These are phyloP conservation scores for Spinus olivaceus DNA, from an alignment of 2,797 vertebrate genomes.

Conservation along the genomic window DNA sequence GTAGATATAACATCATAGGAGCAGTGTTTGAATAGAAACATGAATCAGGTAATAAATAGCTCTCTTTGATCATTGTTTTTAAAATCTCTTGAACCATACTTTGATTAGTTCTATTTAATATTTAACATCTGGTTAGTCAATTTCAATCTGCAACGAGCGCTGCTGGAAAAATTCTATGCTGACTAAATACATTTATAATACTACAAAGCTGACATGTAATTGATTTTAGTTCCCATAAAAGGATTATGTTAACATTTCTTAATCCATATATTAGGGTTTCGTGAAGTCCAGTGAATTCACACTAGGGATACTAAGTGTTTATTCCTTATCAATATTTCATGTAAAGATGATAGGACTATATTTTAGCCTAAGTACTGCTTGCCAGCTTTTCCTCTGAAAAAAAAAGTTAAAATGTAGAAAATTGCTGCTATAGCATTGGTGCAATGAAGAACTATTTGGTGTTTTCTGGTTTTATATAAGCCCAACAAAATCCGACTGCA, in stretches of 20 bases:
- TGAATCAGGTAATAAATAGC: slow-evolving; percentile 80
- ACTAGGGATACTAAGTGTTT: slow-evolving; percentile 75
- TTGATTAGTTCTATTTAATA: slow-evolving; percentile 85
- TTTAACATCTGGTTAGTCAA: slow-evolving; percentile 84
- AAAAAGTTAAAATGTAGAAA: slow-evolving; percentile 38
- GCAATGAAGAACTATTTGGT: neutral
- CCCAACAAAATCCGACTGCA: neutral
- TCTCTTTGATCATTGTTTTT: slow-evolving; percentile 81
- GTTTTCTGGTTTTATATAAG: neutral
- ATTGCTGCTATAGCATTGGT: neutral
- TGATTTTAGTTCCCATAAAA: slow-evolving; percentile 82
- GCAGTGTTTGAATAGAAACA: slow-evolving; percentile 71
- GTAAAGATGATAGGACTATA: slow-evolving; percentile 76
- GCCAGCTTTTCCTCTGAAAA: slow-evolving; percentile 56
- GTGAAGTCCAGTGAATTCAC: slow-evolving; percentile 74
- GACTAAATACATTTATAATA: slow-evolving; percentile 83
- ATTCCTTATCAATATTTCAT: slow-evolving; percentile 79
- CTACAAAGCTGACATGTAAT: slow-evolving; percentile 80
- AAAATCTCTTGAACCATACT: slow-evolving; percentile 79
- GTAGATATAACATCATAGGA: slow-evolving; percentile 71
- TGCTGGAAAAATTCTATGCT: slow-evolving; percentile 78
- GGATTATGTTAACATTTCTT: slow-evolving; percentile 82
- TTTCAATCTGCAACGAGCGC: slow-evolving; percentile 75
- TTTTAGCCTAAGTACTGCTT: slow-evolving; percentile 68
- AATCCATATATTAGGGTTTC: slow-evolving; percentile 78